Conservation (phyloP, 2,888 invertebrate genomes). For the Pantelozetes paolii region DNA sequence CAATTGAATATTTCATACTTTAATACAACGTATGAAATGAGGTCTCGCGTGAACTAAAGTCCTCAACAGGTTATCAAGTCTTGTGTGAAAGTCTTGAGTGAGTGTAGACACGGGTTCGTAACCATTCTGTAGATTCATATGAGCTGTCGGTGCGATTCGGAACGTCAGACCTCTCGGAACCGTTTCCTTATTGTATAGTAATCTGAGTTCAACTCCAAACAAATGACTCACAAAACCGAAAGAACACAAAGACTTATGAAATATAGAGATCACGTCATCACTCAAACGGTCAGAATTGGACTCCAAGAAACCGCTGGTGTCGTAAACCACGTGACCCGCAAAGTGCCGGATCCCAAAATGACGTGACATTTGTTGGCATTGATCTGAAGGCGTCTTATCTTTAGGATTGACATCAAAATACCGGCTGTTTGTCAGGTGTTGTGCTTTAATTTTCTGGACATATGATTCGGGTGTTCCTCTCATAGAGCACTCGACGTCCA, state of each 20-base stretch:
- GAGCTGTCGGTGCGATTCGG: conserved; percentile 82
- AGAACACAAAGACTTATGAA: conserved; percentile 85
- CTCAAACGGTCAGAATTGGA: conserved; percentile 76
- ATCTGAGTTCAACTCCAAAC: conserved; percentile 87
- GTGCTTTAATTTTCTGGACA: conserved; percentile 71
- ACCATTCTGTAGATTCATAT: conserved; percentile 73
- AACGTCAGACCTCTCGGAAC: conserved; percentile 74
- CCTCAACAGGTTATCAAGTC: conserved; percentile 82
- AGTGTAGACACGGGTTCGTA: conserved; percentile 62
- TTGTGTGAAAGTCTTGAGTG: conserved; percentile 91
- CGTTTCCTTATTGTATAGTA: conserved; percentile 62
- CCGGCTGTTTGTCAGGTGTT: conserved; percentile 72
- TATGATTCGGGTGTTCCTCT: conserved; percentile 74
- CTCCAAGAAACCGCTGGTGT: conserved; percentile 80
- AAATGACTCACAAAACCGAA: conserved; percentile 95
- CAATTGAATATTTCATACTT: conserved; percentile 53
- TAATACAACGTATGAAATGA: conserved; percentile 87
- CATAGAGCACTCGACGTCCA: conserved; percentile 85
- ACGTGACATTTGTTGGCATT: conserved; percentile 52
- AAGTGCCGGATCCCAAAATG: conserved; percentile 88
- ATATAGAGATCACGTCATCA: conserved; percentile 84
- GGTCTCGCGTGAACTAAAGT: conserved; percentile 88
- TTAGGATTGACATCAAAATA: conserved; percentile 52
- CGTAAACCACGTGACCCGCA: conserved; percentile 77
- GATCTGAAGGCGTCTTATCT: conserved; percentile 44